Conservation (phyloP, 2,888 invertebrate species). For the Yponomeuta cagnagella region DNA sequence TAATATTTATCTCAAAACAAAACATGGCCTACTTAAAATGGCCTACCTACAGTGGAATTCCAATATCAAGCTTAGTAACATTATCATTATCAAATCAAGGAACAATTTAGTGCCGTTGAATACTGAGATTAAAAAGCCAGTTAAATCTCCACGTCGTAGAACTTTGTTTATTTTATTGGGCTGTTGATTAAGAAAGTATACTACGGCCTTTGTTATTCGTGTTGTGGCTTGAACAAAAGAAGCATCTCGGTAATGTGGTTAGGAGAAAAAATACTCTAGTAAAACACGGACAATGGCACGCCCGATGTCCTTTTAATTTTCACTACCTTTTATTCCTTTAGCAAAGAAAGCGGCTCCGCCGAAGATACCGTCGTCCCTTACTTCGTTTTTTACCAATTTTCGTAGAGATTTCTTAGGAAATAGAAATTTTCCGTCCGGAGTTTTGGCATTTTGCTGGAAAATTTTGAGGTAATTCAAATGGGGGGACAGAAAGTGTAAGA, state of each 20-base stretch:
- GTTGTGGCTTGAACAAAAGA: background rate
- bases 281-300: conserved; percentile 11
- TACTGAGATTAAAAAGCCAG: background rate
- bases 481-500: background rate
- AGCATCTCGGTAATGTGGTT: conserved; percentile 3
- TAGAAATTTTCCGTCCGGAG: background rate
- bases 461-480: conserved; percentile 22
- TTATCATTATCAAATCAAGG: background rate
- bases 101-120: background rate
- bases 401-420: background rate
- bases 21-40: background rate
- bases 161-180: no score
- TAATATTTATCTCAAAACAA: background rate
- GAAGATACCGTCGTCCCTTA: background rate
- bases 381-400: background rate
- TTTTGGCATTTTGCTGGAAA: conserved; percentile 27
- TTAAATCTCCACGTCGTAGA: background rate
- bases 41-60: background rate
- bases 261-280: background rate
- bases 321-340: conserved; percentile 9
- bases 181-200: no score
- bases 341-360: conserved; percentile 1
- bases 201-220: background rate
- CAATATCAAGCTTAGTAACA: background rate
- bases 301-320: conserved; percentile 13